These are phyloP conservation scores for Rhinatrema bivittatum DNA, from an alignment of 2,797 vertebrate species.

Conservation along the genomic window DNA sequence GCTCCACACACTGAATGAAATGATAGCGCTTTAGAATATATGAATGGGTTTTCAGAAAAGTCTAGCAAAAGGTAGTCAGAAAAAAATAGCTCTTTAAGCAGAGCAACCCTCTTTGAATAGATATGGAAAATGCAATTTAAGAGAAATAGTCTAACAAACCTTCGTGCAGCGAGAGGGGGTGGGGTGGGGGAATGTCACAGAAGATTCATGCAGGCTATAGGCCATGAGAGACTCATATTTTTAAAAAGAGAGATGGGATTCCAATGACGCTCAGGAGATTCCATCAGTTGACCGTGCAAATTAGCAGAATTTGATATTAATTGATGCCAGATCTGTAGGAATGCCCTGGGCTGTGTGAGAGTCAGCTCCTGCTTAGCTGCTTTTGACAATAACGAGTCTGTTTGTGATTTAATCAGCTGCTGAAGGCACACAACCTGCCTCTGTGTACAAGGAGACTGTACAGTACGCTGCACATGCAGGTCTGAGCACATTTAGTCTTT, in stretches of 20 bases:
- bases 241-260: constrained; percentile 12
- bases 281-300: constrained; percentile 24
- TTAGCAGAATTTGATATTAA: constrained; percentile 41
- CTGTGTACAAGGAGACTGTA: constrained; percentile 21
- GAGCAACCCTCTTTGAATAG: too few species aligned
- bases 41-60: neutral
- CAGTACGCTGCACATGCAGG: too few species aligned
- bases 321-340: constrained; percentile 20
- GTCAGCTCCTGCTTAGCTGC: constrained; percentile 8
- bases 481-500: too few species aligned
- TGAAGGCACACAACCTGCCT: constrained; percentile 12
- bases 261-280: constrained; percentile 21
- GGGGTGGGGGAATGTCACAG: neutral
- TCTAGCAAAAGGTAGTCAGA: too few species aligned
- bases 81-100: too few species aligned
- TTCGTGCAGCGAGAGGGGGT: too few species aligned
- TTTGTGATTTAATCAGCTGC: constrained; percentile 23
- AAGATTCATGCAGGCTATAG: neutral
- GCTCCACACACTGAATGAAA: constrained; percentile 18
- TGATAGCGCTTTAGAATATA: neutral
- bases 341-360: constrained; percentile 14
- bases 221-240: constrained; percentile 16
- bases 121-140: too few species aligned
- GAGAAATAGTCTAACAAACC: too few species aligned
- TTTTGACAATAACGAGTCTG: constrained; percentile 19